A percentile compares a stretch with the other conserved stretches of the same genome.
These are phyloP conservation scores for Drosophila setosimentum DNA, from an alignment of 2,888 invertebrate genomes.

Conservation along the genomic window DNA sequence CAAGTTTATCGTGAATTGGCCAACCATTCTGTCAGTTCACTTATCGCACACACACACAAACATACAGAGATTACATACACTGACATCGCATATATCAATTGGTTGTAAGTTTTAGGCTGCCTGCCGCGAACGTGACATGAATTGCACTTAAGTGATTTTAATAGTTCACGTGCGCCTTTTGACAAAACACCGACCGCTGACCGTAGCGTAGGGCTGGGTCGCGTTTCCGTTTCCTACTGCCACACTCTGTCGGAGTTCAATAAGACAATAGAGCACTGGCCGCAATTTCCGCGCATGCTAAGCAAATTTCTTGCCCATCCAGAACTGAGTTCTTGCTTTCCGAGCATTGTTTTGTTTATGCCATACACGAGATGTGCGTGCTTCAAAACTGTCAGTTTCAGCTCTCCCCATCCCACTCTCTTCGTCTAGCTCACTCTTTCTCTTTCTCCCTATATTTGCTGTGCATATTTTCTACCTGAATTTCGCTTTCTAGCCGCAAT, in stretches of 20 bases:
- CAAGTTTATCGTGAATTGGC: slow-evolving; percentile 52
- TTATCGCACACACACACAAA: slow-evolving; percentile 39
- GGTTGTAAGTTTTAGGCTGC: slow-evolving; percentile 66
- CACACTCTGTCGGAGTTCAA: slow-evolving; percentile 35
- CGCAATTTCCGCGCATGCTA: slow-evolving; percentile 70
- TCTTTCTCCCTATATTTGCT: background rate
- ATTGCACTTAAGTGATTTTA: slow-evolving; percentile 83
- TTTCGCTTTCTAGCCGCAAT: slow-evolving; percentile 64
- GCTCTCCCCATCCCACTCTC: background rate
- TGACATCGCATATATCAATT: slow-evolving; percentile 73
- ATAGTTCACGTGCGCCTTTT: slow-evolving; percentile 83
- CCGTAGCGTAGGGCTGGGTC: slow-evolving; percentile 24
- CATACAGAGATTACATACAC: slow-evolving; percentile 24
- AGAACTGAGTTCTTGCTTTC: slow-evolving; percentile 28
- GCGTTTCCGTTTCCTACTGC: slow-evolving; percentile 59
- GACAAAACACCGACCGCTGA: slow-evolving; percentile 71
- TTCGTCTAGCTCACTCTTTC: background rate
- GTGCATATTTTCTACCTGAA: slow-evolving; percentile 22
- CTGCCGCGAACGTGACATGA: slow-evolving; percentile 80
- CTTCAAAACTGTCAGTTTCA: slow-evolving; percentile 69
- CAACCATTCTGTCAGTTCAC: slow-evolving; percentile 58
- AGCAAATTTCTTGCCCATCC: slow-evolving; percentile 55
- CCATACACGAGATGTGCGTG: slow-evolving; percentile 69
- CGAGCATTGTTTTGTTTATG: slow-evolving; percentile 56
- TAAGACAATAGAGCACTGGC: slow-evolving; percentile 63